Base-by-base conservation (phyloP, 2,797 vertebrate species). In the Buceros bicornis region DNA sequence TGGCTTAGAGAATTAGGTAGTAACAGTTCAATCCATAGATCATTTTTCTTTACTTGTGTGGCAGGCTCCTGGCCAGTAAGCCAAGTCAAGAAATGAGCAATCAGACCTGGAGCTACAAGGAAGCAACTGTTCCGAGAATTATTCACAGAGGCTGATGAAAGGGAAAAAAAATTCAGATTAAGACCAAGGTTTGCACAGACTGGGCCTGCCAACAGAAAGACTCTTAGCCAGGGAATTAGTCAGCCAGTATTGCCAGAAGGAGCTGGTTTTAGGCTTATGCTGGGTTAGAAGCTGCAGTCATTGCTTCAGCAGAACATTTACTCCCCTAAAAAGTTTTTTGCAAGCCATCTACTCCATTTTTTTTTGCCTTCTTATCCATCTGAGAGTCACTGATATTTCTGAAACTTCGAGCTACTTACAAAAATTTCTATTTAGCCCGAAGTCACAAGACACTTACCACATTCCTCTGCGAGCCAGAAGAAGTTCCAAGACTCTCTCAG, bases 151-250 rank as follows among this genome's bases (percentile, higher is more conserved):
- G 61, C 65, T 64, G 47, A 58, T 43, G 57, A 71, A 91, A 73
- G 35, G 12, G 37, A 69, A 51, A 58, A 72, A 53, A 51, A 58
- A 50, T 4, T 69, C 7, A 0, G 48, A 77, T 80, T 77, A 65
- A 89, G 57, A 89, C 24, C 54, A 94, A 96, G 45, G 33, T 91
- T 89, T 80, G 72, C 93, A 89, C 74, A 96, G 93, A 74, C 45
- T 78, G 56, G 77, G 42, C 53, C 78, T 82, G 87, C 87, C 74
- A 77, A 72, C 22, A 60, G 37, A 66, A 90, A 56, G 29, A 48
- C 25, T 77, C 25, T 28, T 56, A 67, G 31, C 72, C 67, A 60
- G 14, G 37, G 40, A 74, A 85, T 87, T 89, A 85, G 57, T 65
- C 56, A 95, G 45, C 22, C 71, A 47, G 11, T 43, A 35, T 5